A percentile compares a stretch with the other conserved stretches of the same genome.
These are phyloP conservation scores for Pseudorhombus dupliciocellatus DNA, from an alignment of 2,113 vertebrate genomes.

Conservation along the genomic window DNA sequence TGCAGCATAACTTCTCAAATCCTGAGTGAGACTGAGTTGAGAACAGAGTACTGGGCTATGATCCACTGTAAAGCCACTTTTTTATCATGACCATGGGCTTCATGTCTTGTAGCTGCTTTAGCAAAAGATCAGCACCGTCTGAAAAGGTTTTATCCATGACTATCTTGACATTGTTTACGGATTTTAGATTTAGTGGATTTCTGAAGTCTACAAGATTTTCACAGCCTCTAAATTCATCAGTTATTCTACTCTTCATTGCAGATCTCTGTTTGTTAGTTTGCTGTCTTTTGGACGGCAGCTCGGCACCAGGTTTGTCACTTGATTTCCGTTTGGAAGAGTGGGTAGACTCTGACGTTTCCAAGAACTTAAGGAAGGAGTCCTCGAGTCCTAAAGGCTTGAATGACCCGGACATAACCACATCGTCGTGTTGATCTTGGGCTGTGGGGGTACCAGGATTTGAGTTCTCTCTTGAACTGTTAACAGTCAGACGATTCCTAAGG, in stretches of 20 bases:
- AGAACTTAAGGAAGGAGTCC: slow-evolving; percentile 92
- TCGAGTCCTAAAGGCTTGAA: slow-evolving; percentile 95
- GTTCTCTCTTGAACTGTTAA: slow-evolving; percentile 80
- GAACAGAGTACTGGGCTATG: slow-evolving; percentile 72
- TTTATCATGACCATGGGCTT: slow-evolving; percentile 91
- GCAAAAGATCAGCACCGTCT: slow-evolving; percentile 87
- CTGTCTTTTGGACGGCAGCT: slow-evolving; percentile 76
- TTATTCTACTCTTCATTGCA: slow-evolving; percentile 59
- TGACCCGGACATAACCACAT: slow-evolving; percentile 85
- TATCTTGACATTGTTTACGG: slow-evolving; percentile 92
- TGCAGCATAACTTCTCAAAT: slow-evolving; percentile 85
- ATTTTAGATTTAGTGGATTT: slow-evolving; percentile 90
- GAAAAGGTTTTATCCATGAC: slow-evolving; percentile 92
- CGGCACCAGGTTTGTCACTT: slow-evolving; percentile 69
- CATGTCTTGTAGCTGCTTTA: slow-evolving; percentile 98
- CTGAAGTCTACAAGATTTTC: slow-evolving; percentile 88
- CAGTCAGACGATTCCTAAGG: slow-evolving; percentile 68
- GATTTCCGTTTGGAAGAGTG: slow-evolving; percentile 89
- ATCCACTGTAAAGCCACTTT: slow-evolving; percentile 82
- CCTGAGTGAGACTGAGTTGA: slow-evolving; percentile 86
- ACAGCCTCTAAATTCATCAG: slow-evolving; percentile 70
- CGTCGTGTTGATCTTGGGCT: slow-evolving; percentile 83
- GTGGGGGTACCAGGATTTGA: slow-evolving; percentile 81
- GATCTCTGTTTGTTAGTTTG: slow-evolving; percentile 68
- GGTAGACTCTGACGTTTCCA: slow-evolving; percentile 88